A percentile compares a stretch with the other conserved stretches of the same genome.
Conservation (phyloP, 92 coral and sea anemone species). For the Palythoa heliodiscus region DNA sequence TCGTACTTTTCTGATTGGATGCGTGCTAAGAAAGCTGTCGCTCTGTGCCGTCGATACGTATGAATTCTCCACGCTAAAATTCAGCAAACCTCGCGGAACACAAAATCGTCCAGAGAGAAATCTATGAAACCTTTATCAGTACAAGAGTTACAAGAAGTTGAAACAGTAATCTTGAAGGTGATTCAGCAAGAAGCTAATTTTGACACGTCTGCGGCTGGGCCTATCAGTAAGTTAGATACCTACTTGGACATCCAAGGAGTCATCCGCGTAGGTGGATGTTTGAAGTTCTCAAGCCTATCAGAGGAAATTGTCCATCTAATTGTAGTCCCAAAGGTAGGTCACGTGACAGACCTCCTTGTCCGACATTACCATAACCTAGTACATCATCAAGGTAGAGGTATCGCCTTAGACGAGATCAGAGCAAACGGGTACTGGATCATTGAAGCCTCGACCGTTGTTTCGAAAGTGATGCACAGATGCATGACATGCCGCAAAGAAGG, state of each 20-base stretch:
- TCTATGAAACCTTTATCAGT: constrained; percentile 15
- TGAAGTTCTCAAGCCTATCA: constrained; percentile 16
- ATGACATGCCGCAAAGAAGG: constrained; percentile 5
- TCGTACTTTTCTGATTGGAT: constrained; percentile 54
- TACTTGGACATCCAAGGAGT: constrained; percentile 32
- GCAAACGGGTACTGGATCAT: constrained; percentile 17
- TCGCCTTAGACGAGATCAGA: constrained; percentile 22
- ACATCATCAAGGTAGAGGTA: constrained; percentile 39
- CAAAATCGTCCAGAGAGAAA: background rate
- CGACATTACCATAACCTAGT: constrained; percentile 25
- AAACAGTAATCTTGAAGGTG: background rate
- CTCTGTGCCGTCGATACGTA: constrained; percentile 31
- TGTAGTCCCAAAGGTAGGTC: constrained; percentile 20
- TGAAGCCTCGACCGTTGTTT: constrained; percentile 13
- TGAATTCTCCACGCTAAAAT: background rate
- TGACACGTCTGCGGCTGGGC: constrained; percentile 13
- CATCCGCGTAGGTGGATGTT: constrained; percentile 41
- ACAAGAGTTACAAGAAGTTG: constrained; percentile 13
- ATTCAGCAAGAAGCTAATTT: background rate
- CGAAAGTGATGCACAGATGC: background rate
- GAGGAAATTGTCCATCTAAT: constrained; percentile 13
- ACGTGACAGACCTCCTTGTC: constrained; percentile 17
- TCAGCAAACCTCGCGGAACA: background rate
- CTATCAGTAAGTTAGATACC: constrained; percentile 26
- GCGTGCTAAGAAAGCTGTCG: constrained; percentile 28